These are phyloP conservation scores for Onychostoma macrolepis DNA, from an alignment of 2,113 vertebrate genomes.

Conservation along the genomic window DNA sequence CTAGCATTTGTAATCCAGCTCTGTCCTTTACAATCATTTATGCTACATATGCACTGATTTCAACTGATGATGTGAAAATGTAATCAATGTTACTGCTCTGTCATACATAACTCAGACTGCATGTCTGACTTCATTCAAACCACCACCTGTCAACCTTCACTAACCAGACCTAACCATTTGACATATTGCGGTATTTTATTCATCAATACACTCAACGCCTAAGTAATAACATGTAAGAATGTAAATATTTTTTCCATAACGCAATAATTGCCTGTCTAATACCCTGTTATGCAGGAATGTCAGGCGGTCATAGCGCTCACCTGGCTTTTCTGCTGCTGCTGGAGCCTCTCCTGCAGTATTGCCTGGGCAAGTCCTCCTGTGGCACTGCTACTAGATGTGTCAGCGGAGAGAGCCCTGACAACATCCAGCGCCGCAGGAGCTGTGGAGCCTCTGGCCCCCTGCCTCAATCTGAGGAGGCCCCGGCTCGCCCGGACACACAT, in stretches of 20 bases:
- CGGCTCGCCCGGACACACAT: slow-evolving; percentile 77
- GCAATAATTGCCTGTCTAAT: background rate
- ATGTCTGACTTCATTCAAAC: slow-evolving; percentile 33
- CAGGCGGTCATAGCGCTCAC: slow-evolving; percentile 50
- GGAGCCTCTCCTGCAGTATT: slow-evolving; percentile 76
- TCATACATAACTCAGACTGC: background rate
- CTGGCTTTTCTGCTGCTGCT: slow-evolving; percentile 70
- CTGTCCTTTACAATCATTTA: background rate
- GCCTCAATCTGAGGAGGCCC: slow-evolving; percentile 68
- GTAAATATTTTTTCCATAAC: background rate
- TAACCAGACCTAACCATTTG: background rate
- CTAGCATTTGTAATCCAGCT: background rate
- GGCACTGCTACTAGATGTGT: slow-evolving; percentile 46
- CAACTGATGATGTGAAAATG: background rate
- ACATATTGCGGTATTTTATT: background rate
- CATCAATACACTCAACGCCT: background rate
- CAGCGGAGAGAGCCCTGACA: slow-evolving; percentile 64
- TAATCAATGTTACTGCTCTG: background rate
- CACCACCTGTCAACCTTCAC: slow-evolving; percentile 7
- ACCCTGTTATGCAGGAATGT: background rate
- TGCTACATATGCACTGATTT: background rate
- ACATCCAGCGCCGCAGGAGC: slow-evolving; percentile 9
- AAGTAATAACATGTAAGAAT: background rate
- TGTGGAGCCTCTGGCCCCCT: slow-evolving; percentile 18
- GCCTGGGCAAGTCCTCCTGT: slow-evolving; percentile 74